phyloP scores from a whole-genome alignment of 2,797 vertebrate species.

The Anableps anableps region DNA sequence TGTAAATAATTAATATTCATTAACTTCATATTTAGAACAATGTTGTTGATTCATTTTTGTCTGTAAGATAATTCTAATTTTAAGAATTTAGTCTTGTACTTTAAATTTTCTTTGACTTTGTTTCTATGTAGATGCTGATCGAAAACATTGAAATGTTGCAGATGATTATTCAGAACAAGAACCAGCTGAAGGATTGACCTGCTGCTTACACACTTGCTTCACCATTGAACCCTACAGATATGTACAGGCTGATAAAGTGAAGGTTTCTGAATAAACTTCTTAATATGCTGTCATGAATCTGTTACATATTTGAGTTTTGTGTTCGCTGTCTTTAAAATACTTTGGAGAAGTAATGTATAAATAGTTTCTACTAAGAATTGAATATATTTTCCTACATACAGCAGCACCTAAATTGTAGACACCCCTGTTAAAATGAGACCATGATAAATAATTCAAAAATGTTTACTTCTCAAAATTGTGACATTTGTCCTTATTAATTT shows the following conservation, averaged over 20 bases:
- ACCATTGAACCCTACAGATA: slow-evolving; percentile 8
- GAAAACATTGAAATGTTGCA: slow-evolving; percentile 84
- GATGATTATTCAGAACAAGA: slow-evolving; percentile 83
- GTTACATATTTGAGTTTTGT: slow-evolving; percentile 7
- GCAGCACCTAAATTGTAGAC: background rate
- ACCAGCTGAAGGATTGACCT: slow-evolving; percentile 50
- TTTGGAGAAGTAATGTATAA: background rate
- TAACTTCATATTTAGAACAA: background rate
- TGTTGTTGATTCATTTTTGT: background rate
- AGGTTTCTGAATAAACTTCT: slow-evolving; percentile 9
- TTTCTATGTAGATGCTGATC: slow-evolving; percentile 73
- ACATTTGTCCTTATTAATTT: background rate
- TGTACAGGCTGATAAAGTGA: background rate
- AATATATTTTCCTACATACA: background rate
- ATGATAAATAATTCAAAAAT: background rate
- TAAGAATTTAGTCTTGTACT: background rate
- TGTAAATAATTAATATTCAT: background rate
- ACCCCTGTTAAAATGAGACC: background rate
- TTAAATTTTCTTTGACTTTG: slow-evolving; percentile 20
- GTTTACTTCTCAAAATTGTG: background rate
- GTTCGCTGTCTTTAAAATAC: slow-evolving; percentile 4
- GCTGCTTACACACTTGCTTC: slow-evolving; percentile 26
- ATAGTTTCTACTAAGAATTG: background rate
- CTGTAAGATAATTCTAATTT: background rate
- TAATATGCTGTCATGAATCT: background rate